Evolutionary conservation across 2,888 invertebrate species (phyloP).

Genomic region (Hydroisotoma schaefferi): DNA sequence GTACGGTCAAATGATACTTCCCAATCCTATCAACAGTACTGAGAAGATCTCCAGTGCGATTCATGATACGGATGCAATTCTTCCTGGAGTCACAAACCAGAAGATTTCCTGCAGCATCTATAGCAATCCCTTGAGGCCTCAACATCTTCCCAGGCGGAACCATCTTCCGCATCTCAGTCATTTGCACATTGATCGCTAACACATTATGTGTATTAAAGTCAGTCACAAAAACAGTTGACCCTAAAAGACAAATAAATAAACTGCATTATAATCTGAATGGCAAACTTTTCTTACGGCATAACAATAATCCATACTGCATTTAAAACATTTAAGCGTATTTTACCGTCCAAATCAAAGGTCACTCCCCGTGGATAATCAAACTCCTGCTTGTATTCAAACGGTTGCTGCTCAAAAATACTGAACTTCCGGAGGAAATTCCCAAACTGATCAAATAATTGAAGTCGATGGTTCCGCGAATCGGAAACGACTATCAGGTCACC

Average conservation of each 20-base stretch:
- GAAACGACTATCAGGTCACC: slow-evolving; percentile 37
- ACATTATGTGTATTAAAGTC: slow-evolving; percentile 25
- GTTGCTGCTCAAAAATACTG: slow-evolving; percentile 25
- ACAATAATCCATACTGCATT: background rate
- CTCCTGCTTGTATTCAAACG: slow-evolving; percentile 23
- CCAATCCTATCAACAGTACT: slow-evolving; percentile 3
- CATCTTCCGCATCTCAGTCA: background rate
- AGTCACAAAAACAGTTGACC: slow-evolving; percentile 16
- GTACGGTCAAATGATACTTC: slow-evolving; percentile 5
- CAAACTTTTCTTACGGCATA: background rate
- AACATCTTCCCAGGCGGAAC: slow-evolving; percentile 7
- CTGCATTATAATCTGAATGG: background rate
- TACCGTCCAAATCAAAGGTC: slow-evolving; percentile 23
- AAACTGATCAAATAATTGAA: slow-evolving; percentile 35
- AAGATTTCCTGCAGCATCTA: slow-evolving; percentile 20
- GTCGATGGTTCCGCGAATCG: slow-evolving; percentile 40
- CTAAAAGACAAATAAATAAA: slow-evolving; percentile 7
- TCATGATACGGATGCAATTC: slow-evolving; percentile 20
- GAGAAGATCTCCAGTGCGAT: slow-evolving; percentile 8
- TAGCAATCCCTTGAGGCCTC: slow-evolving; percentile 26
- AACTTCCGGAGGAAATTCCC: slow-evolving; percentile 27
- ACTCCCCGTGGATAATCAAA: slow-evolving; percentile 34
- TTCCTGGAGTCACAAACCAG: slow-evolving; percentile 26
- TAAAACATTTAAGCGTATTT: background rate
- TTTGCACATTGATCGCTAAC: background rate